Evolutionary conservation across 35 echinoderm and acorn worm genomes (phyloP).

Genomic region (Diadema setosum): DNA sequence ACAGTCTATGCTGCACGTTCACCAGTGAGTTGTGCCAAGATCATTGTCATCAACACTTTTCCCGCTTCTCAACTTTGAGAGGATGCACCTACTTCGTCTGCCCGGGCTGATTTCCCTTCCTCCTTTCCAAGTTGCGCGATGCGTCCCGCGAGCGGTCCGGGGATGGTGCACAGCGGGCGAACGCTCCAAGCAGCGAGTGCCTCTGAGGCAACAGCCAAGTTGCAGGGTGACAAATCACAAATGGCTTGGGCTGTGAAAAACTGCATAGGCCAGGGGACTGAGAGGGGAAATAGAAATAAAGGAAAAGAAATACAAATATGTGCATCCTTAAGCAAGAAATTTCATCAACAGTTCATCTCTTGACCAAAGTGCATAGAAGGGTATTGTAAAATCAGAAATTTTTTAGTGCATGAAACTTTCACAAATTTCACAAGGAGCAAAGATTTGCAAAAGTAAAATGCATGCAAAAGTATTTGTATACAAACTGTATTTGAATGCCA

Average conservation of each 20-base stretch:
- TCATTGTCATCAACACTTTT: too few species aligned
- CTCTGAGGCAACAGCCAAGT: not conserved
- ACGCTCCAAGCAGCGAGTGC: not conserved
- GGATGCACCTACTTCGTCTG: not conserved
- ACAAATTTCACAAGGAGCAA: not conserved
- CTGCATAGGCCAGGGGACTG: constrained; percentile 16
- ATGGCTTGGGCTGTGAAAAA: constrained; percentile 9
- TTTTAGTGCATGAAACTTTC: not conserved
- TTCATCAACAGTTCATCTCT: not conserved
- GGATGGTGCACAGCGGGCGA: not conserved
- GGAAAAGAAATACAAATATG: not conserved
- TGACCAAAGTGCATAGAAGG: not conserved
- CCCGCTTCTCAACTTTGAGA: not conserved
- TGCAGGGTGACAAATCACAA: not conserved
- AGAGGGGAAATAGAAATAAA: not conserved
- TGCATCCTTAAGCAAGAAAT: not conserved
- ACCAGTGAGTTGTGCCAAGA: too few species aligned
- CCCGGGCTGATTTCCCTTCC: not conserved
- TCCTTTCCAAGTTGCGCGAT: not conserved
- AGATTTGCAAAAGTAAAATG: not conserved
- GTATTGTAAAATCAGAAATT: too few species aligned
- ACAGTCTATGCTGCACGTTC: too few species aligned
- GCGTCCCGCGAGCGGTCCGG: not conserved
- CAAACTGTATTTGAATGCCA: not conserved
- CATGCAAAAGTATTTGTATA: not conserved